These are phyloP conservation scores for Carcina quercana DNA, from an alignment of 2,888 invertebrate species.

Conservation along the genomic window DNA sequence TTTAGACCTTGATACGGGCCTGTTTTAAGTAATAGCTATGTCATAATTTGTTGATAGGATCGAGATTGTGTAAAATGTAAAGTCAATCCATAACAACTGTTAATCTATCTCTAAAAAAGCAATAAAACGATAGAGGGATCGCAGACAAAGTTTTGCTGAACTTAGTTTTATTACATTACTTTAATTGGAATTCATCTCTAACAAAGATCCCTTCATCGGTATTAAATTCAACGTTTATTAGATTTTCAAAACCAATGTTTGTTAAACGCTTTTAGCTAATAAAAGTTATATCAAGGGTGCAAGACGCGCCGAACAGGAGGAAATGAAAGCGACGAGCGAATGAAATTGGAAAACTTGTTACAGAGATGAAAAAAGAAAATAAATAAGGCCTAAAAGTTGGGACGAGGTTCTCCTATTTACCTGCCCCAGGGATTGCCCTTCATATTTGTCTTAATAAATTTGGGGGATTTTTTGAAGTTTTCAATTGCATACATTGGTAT, in stretches of 20 bases:
- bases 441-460: slow-evolving; percentile 20
- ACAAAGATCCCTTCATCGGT: slow-evolving; percentile 39
- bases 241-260: slow-evolving; percentile 65
- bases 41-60: too few species aligned
- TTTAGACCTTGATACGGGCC: too few species aligned
- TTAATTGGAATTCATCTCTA: too few species aligned
- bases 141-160: too few species aligned
- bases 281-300: slow-evolving; percentile 67
- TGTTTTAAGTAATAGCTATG: too few species aligned
- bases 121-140: too few species aligned
- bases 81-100: too few species aligned
- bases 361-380: slow-evolving; percentile 64
- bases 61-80: too few species aligned
- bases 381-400: slow-evolving; percentile 55
- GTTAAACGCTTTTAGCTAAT: slow-evolving; percentile 70
- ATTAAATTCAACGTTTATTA: slow-evolving; percentile 55
- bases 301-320: slow-evolving; percentile 51
- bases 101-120: too few species aligned
- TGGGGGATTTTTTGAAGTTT: slow-evolving; percentile 9
- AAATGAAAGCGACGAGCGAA: slow-evolving; percentile 70
- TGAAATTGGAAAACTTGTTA: slow-evolving; percentile 74
- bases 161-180: too few species aligned
- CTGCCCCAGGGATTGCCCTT: slow-evolving; percentile 26
- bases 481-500: background rate
- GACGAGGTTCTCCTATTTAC: slow-evolving; percentile 36